Evolutionary conservation across 2,797 vertebrate species (phyloP).

Genomic region (Carcharodon carcharias): DNA sequence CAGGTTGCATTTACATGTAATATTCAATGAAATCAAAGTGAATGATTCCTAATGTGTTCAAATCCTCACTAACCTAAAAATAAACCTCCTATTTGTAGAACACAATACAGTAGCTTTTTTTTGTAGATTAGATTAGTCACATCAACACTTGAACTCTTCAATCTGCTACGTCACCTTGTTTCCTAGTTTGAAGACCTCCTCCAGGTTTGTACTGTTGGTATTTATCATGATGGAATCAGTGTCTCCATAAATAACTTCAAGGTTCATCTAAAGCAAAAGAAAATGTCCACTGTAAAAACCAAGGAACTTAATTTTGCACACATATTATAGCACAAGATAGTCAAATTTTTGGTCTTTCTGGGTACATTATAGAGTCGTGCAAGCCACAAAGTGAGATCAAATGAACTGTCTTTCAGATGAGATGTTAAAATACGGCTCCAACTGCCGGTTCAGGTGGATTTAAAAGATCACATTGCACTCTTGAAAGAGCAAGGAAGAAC

Average conservation of each 20-base stretch:
- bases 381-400: background rate
- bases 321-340: too few relatives aligned
- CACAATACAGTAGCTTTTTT: background rate
- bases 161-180: slow-evolving; percentile 69
- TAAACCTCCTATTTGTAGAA: background rate
- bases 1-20: background rate
- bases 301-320: slow-evolving; percentile 40
- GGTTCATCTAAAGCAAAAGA: slow-evolving; percentile 75
- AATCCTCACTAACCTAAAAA: background rate
- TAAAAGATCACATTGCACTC: background rate
- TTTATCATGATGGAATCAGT: slow-evolving; percentile 99
- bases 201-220: slow-evolving; percentile 83
- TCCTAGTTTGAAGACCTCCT: slow-evolving; percentile 90
- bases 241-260: slow-evolving; percentile 97
- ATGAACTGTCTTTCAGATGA: background rate
- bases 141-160: background rate
- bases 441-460: background rate
- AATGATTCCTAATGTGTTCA: background rate
- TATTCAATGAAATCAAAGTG: background rate
- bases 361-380: background rate
- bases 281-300: slow-evolving; percentile 41
- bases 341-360: background rate
- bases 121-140: background rate
- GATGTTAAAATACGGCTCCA: background rate
- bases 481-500: background rate